Base-by-base conservation (phyloP, 2,888 invertebrate species). In the Cataglyphis cursor region DNA sequence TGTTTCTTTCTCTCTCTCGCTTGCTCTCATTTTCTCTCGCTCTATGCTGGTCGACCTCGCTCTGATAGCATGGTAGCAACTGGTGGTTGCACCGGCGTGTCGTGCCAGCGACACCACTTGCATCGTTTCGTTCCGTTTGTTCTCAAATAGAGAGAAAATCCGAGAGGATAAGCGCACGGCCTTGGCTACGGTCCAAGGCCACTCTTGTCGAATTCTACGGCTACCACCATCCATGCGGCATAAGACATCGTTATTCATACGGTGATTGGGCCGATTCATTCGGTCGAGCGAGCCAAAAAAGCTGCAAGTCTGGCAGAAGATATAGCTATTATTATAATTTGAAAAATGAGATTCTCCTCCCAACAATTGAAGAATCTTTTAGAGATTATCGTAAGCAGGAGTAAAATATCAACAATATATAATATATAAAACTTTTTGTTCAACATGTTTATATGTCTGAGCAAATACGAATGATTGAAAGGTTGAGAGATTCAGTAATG, bases 71-170 rank as follows among this genome's bases (percentile, higher is more conserved):
- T 86, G 90, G 90, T 92, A 94, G 95, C 95, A 95, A 95, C 95
- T 95, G 95, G 95, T 95, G 95, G 95, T 95, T 95, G 95, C 94
- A 94, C 93, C 90, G 92, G 91, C 91, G 82, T 90, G 88, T 92
- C 90, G 92, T 91, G 92, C 90, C 91, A 90, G 89, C 90, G 90
- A 93, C 92, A 92, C 92, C 93, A 92, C 93, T 93, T 94, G 93
- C 94, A 93, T 90, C 92, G 91, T 91, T 91, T 90, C 90, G 91
- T 92, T 91, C 92, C 93, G 93, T 94, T 94, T 94, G 94, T 94
- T 94, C 94, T 94, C 94, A 94, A 94, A 94, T 93, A 94, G 93
- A 94, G 93, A 93, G 94, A 93, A 93, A 94, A 93, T 93, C 92
- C 92, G 88, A 82, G 91, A 90, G 93, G 92, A 91, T 91, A 92